phyloP scores from a whole-genome alignment of 2,113 vertebrate species.

The Xiphophorus hellerii region DNA sequence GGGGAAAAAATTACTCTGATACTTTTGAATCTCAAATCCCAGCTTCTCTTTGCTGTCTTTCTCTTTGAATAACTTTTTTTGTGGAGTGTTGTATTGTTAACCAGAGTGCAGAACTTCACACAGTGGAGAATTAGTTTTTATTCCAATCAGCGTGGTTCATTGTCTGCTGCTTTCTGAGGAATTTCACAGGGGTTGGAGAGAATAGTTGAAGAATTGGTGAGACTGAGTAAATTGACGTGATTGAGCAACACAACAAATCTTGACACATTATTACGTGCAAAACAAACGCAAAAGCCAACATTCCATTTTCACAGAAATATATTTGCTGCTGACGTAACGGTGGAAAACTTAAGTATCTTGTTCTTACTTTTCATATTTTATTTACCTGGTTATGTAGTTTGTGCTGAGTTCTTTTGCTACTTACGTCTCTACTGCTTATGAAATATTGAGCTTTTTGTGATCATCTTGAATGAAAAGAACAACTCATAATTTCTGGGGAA shows the following conservation, averaged over 20 bases:
- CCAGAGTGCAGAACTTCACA: neutral
- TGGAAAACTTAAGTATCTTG: no score
- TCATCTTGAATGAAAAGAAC: no score
- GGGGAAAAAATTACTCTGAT: neutral
- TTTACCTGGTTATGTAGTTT: neutral
- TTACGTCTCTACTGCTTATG: no score
- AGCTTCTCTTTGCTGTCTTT: neutral
- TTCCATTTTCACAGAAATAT: neutral
- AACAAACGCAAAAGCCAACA: neutral
- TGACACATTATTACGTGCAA: neutral
- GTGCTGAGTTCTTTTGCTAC: no score
- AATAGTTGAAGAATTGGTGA: neutral
- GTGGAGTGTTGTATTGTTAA: constrained; percentile 4
- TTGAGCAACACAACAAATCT: neutral
- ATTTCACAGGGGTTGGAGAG: neutral
- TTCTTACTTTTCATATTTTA: no score
- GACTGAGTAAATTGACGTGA: neutral
- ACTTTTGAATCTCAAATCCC: neutral
- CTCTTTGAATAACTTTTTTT: neutral
- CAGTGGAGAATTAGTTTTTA: neutral
- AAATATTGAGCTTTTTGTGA: no score
- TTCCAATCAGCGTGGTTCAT: neutral
- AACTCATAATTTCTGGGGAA: no score
- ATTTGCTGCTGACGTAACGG: no score
- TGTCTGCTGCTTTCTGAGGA: neutral